phyloP scores from a whole-genome alignment of 2,888 invertebrate genomes.

The Polydrusus cervinus region DNA sequence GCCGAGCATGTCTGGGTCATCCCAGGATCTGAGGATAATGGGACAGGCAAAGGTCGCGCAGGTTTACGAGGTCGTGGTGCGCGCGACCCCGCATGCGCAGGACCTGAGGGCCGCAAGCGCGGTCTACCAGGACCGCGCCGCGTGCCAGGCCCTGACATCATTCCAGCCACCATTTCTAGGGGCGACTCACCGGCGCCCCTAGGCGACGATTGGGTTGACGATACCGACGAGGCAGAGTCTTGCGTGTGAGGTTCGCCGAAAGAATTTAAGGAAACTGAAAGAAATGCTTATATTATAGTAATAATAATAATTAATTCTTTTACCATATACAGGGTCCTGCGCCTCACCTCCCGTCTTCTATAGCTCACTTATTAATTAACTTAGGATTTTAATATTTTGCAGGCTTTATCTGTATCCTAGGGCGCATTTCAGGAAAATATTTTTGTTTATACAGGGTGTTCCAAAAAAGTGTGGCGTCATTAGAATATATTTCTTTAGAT shows the following conservation, averaged over 20 bases:
- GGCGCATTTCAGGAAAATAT: too few species aligned
- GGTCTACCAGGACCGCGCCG: constrained; percentile 82
- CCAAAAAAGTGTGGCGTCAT: too few species aligned
- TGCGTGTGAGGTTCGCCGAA: constrained; percentile 52
- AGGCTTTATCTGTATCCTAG: too few species aligned
- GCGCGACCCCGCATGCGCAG: constrained; percentile 78
- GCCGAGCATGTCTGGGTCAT: constrained; percentile 60
- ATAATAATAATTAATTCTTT: background rate
- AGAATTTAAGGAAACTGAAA: constrained; percentile 37
- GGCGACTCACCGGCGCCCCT: constrained; percentile 54
- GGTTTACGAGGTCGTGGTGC: constrained; percentile 75
- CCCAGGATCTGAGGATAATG: constrained; percentile 66
- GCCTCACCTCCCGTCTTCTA: too few species aligned
- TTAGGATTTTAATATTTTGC: too few species aligned
- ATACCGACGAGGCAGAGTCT: constrained; percentile 56
- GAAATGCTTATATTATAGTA: background rate
- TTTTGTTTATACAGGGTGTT: too few species aligned
- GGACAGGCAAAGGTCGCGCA: constrained; percentile 71
- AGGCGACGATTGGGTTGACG: constrained; percentile 57
- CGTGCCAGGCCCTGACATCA: constrained; percentile 62
- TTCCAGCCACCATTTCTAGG: constrained; percentile 53
- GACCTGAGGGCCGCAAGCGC: constrained; percentile 78
- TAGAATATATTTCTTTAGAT: too few species aligned
- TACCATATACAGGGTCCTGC: too few species aligned
- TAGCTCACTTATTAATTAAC: too few species aligned